Evolutionary conservation across 2,113 vertebrate genomes (phyloP), one percentile per base, ranked within the genome.

Genomic region (Mohoua ochrocephala): DNA sequence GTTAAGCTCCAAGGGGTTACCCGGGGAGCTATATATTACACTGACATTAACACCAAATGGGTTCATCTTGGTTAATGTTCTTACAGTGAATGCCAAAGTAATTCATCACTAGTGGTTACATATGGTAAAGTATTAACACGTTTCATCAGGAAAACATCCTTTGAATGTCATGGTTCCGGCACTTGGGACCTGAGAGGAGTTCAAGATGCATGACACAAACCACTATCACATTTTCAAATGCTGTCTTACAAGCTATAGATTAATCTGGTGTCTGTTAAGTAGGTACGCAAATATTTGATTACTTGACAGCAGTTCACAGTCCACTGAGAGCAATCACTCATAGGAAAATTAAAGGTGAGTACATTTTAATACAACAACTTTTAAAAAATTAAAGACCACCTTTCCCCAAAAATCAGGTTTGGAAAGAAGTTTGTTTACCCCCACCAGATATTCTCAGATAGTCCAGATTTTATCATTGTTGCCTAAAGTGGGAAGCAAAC

Each of bases 41-140:
- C 39, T 95, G 95, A 94, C 95, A 97, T 97, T 97, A 97, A 88
- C 84, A 96, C 89, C 87, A 96, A 97, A 96, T 97, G 95, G 91
- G 93, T 95, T 97, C 95, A 91, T 95, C 93, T 85, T 93, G 79
- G 92, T 91, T 97, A 96, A 96, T 95, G 95, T 95, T 96, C 97
- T 95, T 95, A 87, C 67, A 94, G 92, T 85, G 95, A 97, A 97
- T 97, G 95, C 95, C 96, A 97, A 94, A 95, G 91, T 68, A 92
- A 96, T 97, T 93, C 84, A 95, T 97, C 94, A 97, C 8, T 8
- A 68, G 64, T 37, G 64, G 84, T 63, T 97, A 84, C 91, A 96
- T 94, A 95, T 91, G 93, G 91, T 87, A 89, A 87, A 94, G 78
- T 87, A 88, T 89, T 96, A 97, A 96, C 94, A 91, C 54, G 71